Evolutionary conservation across 2,888 invertebrate genomes (phyloP), one percentile per base, ranked within the genome.

Genomic region (Coenonympha glycerion): DNA sequence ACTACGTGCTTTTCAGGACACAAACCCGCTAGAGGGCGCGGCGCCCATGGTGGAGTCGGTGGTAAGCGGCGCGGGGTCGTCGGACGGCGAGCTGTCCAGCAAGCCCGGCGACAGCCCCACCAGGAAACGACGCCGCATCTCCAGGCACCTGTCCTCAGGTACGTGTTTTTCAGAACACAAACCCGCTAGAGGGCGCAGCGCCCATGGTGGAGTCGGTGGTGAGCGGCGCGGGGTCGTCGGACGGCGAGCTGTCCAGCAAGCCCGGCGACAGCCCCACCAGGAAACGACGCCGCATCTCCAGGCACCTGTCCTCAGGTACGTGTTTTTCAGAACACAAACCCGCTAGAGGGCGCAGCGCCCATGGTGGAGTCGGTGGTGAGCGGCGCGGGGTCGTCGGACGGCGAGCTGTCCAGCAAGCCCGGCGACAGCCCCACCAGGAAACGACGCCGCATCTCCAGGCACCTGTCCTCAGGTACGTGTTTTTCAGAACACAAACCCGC

Each of bases 71-170:
- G 77, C 71, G 0, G 86, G 82, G 6, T 81, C 85, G 0, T 86
- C 87, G 0, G 85, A 87, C 63, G 86, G 85, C 0, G 86, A 84
- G 62, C 72, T n/a, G n/a, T n/a, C n/a, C n/a, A n/a, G n/a, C n/a
- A n/a, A n/a, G n/a, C n/a, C n/a, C n/a, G n/a, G n/a, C n/a, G n/a
- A n/a, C n/a, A n/a, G n/a, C n/a, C n/a, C n/a, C n/a, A n/a, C n/a
- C n/a, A n/a, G n/a, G n/a, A n/a, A n/a, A n/a, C n/a, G n/a, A n/a
- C n/a, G n/a, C n/a, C n/a, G n/a, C n/a, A n/a, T n/a, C n/a, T n/a
- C n/a, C n/a, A n/a, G n/a, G n/a, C n/a, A n/a, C n/a, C n/a, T n/a
- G n/a, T n/a, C n/a, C n/a, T n/a, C n/a, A n/a, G n/a, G n/a, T 30
- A 1, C 6, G 11, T 30, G 3, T 19, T 15, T 63, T 65, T 1